phyloP scores from a whole-genome alignment of 2,888 invertebrate species.

The Aethes cnicana region DNA sequence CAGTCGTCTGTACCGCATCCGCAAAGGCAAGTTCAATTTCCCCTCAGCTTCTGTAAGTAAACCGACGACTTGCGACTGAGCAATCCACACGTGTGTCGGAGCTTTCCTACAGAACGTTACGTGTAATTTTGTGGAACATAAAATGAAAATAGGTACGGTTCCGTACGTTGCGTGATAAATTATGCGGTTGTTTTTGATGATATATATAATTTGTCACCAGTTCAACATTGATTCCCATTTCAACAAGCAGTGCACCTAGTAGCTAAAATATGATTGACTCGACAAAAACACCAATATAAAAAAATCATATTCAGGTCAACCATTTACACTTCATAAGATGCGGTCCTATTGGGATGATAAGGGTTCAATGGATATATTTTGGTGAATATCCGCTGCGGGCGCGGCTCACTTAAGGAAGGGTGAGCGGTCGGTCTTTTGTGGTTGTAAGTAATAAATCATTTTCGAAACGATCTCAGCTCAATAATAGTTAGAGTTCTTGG shows the following conservation, averaged over 20 bases:
- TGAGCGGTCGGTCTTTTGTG: constrained; percentile 19
- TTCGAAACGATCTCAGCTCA: constrained; percentile 11
- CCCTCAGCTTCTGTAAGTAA: neutral
- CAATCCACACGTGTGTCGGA: no score
- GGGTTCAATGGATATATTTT: constrained; percentile 26
- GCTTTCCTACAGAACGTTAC: no score
- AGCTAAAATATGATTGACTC: neutral
- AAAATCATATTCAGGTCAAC: constrained; percentile 16
- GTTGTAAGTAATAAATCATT: constrained; percentile 22
- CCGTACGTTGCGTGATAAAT: no score
- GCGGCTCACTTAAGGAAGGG: constrained; percentile 17
- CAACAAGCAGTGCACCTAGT: neutral
- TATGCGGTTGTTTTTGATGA: no score
- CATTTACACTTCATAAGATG: constrained; percentile 17
- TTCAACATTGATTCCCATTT: no score
- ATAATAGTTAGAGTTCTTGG: no score
- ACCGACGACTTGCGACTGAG: no score
- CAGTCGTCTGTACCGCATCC: constrained; percentile 1
- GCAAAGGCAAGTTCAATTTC: constrained; percentile 7
- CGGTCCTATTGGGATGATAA: constrained; percentile 22
- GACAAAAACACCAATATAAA: neutral
- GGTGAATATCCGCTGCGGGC: constrained; percentile 11
- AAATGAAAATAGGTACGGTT: no score
- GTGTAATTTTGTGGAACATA: no score
- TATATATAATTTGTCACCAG: no score